Evolutionary conservation across 2,888 invertebrate genomes (phyloP).

Genomic region (Drosophila putrida): DNA sequence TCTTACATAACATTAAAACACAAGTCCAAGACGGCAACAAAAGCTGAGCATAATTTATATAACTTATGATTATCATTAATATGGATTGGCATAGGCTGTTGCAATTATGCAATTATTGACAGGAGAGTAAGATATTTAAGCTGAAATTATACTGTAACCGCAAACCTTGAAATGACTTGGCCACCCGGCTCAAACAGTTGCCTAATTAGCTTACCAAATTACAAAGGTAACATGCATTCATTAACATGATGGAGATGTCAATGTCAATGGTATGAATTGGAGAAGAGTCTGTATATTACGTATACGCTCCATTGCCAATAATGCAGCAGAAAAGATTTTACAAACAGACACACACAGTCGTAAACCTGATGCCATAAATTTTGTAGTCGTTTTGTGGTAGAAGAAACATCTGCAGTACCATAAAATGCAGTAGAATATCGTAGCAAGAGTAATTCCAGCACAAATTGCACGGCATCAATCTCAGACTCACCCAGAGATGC

Average conservation of each 20-base stretch:
- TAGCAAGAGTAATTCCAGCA: slow-evolving; percentile 63
- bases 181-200: neutral
- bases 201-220: slow-evolving; percentile 21
- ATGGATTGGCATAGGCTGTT: neutral
- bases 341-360: slow-evolving; percentile 31
- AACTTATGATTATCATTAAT: slow-evolving; percentile 26
- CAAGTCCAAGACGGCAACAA: slow-evolving; percentile 2
- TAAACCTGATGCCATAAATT: slow-evolving; percentile 69
- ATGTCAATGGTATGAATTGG: slow-evolving; percentile 34
- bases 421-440: slow-evolving; percentile 66
- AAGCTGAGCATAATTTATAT: slow-evolving; percentile 21
- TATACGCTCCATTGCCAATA: slow-evolving; percentile 39
- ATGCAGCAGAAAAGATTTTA: slow-evolving; percentile 30
- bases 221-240: slow-evolving; percentile 21
- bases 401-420: slow-evolving; percentile 61
- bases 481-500: slow-evolving; percentile 41
- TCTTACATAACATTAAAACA: slow-evolving; percentile 31
- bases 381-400: slow-evolving; percentile 53
- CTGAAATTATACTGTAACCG: slow-evolving; percentile 10
- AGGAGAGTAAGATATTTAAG: slow-evolving; percentile 2
- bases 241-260: slow-evolving; percentile 40
- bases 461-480: slow-evolving; percentile 77
- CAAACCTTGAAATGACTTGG: neutral
- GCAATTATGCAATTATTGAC: slow-evolving; percentile 20
- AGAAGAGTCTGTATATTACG: slow-evolving; percentile 39